phyloP scores from a whole-genome alignment of 2,113 vertebrate species.

The Corythoichthys intestinalis region DNA sequence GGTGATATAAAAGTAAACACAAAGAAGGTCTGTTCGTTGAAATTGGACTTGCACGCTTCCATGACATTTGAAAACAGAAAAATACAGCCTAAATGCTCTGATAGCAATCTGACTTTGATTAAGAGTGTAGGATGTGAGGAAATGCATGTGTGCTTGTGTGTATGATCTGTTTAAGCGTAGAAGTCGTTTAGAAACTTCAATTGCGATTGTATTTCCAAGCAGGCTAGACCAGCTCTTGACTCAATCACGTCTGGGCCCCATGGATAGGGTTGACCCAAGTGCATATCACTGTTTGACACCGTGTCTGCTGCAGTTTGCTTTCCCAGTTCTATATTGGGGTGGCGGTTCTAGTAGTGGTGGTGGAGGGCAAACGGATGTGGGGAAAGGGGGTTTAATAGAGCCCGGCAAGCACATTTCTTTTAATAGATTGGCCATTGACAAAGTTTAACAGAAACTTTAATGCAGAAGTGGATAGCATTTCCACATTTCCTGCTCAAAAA shows the following conservation, averaged over 20 bases:
- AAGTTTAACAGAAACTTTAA: constrained; percentile 25
- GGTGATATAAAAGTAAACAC: constrained; percentile 20
- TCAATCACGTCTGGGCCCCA: constrained; percentile 49
- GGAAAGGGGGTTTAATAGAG: constrained; percentile 20
- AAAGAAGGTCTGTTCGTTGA: constrained; percentile 64
- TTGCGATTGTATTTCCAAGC: constrained; percentile 63
- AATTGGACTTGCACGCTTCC: constrained; percentile 39
- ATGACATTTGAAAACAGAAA: constrained; percentile 30
- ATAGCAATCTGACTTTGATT: constrained; percentile 71
- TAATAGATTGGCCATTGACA: constrained; percentile 2
- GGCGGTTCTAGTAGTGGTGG: constrained; percentile 19
- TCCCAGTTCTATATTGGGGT: constrained; percentile 18
- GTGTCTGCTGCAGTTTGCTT: constrained; percentile 48
- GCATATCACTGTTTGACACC: constrained; percentile 56
- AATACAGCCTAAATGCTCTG: constrained; percentile 43
- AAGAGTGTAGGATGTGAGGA: constrained; percentile 49
- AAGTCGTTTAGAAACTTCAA: constrained; percentile 47
- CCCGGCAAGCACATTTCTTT: constrained; percentile 6
- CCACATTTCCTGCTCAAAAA: constrained; percentile 7
- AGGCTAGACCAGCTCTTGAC: constrained; percentile 57
- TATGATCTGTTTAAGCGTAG: constrained; percentile 16
- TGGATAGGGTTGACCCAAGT: constrained; percentile 41
- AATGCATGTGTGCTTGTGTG: constrained; percentile 33
- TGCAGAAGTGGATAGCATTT: constrained; percentile 11
- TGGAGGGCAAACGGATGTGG: constrained; percentile 37